These are phyloP conservation scores for Erebia palarica DNA, from an alignment of 2,888 invertebrate species.

Conservation along the genomic window DNA sequence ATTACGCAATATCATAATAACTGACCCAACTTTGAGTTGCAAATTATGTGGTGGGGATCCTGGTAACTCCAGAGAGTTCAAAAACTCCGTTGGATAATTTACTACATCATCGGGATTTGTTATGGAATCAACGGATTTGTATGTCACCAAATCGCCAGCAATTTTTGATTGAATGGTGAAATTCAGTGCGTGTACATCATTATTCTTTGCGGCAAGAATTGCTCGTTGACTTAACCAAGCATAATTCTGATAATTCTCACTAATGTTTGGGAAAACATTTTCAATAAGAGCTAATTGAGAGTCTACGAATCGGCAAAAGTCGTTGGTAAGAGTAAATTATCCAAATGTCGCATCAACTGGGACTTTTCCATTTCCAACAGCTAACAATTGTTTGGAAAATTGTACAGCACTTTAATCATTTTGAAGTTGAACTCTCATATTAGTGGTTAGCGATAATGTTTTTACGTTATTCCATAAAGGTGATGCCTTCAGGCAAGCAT, in stretches of 20 bases:
- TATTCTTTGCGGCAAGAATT: constrained; percentile 38
- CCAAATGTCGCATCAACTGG: constrained; percentile 36
- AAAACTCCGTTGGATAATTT: constrained; percentile 52
- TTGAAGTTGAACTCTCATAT: constrained; percentile 42
- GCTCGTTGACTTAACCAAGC: constrained; percentile 39
- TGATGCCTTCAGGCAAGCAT: constrained; percentile 45
- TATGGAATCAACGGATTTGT: constrained; percentile 49
- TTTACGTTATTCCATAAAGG: constrained; percentile 42
- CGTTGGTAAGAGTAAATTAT: constrained; percentile 39
- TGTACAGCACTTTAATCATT: constrained; percentile 43
- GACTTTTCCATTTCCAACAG: constrained; percentile 39
- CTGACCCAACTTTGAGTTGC: constrained; percentile 44
- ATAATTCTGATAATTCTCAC: constrained; percentile 37
- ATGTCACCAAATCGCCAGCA: constrained; percentile 43
- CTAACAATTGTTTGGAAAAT: constrained; percentile 43
- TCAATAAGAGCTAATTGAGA: constrained; percentile 40
- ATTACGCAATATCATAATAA: constrained; percentile 44
- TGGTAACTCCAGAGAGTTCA: constrained; percentile 49
- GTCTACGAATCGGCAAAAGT: constrained; percentile 40
- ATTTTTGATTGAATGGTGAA: constrained; percentile 9
- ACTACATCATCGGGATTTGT: constrained; percentile 48
- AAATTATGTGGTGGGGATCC: constrained; percentile 50
- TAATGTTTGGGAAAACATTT: constrained; percentile 37
- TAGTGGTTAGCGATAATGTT: constrained; percentile 37
- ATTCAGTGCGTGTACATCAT: constrained; percentile 37